Base-by-base conservation (phyloP, 1,140 invertebrate genomes). In the Camponotus vicinus region DNA sequence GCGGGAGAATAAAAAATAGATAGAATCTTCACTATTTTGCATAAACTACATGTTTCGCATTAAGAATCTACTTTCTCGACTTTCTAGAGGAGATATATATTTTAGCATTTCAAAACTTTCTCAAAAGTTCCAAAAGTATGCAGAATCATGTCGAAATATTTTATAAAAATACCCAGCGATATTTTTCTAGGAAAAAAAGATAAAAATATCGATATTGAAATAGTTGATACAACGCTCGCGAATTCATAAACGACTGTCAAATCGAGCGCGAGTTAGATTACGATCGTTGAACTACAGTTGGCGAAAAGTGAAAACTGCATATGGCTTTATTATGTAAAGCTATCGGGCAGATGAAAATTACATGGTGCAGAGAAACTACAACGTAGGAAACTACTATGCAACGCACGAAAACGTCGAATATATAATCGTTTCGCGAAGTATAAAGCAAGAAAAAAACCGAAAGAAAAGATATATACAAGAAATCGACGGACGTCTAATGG, bases 261-360 rank as follows among this genome's bases (percentile, higher is more conserved):
- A 15, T 59, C 37, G 27, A 59, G 27, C 13, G 49, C 27, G 34
- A 73, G 27, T n/a, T 0, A 67, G 8, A 82, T 82, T 82, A 59
- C 40, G 66, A 45, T 71, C 21, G 2, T 21, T 7, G 45, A 37
- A 70, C 85, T 21, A 64, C 15, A 21, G 9, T 77, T 40, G 4
- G 13, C 57, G 27, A 75, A 73, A 88, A 88, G 79, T 66, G 86
- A 86, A 67, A 89, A 89, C 37, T 21, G 87, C 27, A n/a, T 15
- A 4, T 49, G 37, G 11, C 27, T 79, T 69, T 69, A 64, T 87
- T 77, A 80, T 32, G 67, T 61, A 52, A 69, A 82, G 27, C n/a
- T 11, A 37, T 15, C 32, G 49, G 63, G 37, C 15, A 34, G 13
- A 73, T 27, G 70, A 76, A 83, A 90, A 90, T 90, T 90, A 49